phyloP scores from a whole-genome alignment of 2,888 invertebrate genomes.

The Drosophila subsilvestris region DNA sequence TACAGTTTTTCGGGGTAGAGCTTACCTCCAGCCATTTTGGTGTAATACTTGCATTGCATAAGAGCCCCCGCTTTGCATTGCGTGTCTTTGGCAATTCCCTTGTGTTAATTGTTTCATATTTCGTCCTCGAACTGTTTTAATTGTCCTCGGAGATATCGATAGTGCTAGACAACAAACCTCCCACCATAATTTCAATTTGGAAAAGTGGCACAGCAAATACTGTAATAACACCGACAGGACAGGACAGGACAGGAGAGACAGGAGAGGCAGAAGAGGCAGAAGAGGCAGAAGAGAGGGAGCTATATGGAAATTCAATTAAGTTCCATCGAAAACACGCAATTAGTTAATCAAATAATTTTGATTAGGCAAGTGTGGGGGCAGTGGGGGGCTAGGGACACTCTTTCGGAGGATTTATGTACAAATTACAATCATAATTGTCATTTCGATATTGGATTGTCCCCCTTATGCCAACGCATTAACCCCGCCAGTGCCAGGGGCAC shows the following conservation, averaged over 20 bases:
- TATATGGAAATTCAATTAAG: slow-evolving; percentile 78
- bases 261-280: background rate
- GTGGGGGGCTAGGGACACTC: background rate
- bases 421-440: slow-evolving; percentile 70
- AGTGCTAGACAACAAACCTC: slow-evolving; percentile 14
- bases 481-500: slow-evolving; percentile 48
- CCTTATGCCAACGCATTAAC: slow-evolving; percentile 64
- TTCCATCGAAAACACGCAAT: slow-evolving; percentile 83
- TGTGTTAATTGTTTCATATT: slow-evolving; percentile 81
- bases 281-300: slow-evolving; percentile 7
- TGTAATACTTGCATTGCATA: slow-evolving; percentile 57
- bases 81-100: slow-evolving; percentile 60
- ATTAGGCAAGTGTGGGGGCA: slow-evolving; percentile 45
- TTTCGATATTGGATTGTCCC: slow-evolving; percentile 55
- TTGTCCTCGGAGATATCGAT: slow-evolving; percentile 59
- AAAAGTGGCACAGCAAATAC: slow-evolving; percentile 68
- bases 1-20: slow-evolving; percentile 9
- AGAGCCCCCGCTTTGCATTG: slow-evolving; percentile 48
- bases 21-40: slow-evolving; percentile 2
- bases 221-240: slow-evolving; percentile 50
- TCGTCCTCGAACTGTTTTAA: slow-evolving; percentile 72
- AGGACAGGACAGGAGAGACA: slow-evolving; percentile 21
- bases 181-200: slow-evolving; percentile 66
- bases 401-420: slow-evolving; percentile 64
- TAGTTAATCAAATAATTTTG: slow-evolving; percentile 83